phyloP scores from a whole-genome alignment of 2,888 invertebrate genomes.

The Eupithecia subfuscata region DNA sequence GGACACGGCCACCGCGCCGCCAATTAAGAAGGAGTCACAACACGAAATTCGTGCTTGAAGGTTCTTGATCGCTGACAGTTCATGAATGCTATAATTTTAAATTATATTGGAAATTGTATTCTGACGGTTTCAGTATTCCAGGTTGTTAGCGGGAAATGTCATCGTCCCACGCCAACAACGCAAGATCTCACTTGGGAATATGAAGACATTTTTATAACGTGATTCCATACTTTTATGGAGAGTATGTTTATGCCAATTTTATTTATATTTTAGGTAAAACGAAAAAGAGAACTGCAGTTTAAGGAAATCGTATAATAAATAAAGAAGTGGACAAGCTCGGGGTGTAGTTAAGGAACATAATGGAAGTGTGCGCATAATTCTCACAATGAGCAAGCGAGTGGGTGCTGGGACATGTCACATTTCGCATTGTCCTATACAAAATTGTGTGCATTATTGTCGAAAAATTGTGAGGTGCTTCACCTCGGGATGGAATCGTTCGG shows the following conservation, averaged over 20 bases:
- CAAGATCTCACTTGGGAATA: constrained; percentile 49
- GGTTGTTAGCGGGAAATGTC: constrained; percentile 55
- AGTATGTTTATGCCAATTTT: constrained; percentile 33
- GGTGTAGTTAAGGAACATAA: constrained; percentile 44
- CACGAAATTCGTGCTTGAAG: constrained; percentile 69
- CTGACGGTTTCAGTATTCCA: constrained; percentile 52
- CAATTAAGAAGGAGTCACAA: constrained; percentile 71
- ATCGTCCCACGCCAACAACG: constrained; percentile 58
- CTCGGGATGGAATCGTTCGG: constrained; percentile 56
- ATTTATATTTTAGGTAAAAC: constrained; percentile 39
- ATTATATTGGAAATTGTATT: constrained; percentile 64
- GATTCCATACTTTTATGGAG: constrained; percentile 29
- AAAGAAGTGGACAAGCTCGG: constrained; percentile 39
- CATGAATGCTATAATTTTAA: constrained; percentile 69
- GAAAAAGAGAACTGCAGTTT: constrained; percentile 38
- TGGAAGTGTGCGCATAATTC: constrained; percentile 47
- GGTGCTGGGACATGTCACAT: constrained; percentile 46
- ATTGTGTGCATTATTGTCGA: constrained; percentile 65
- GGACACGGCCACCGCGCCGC: constrained; percentile 60
- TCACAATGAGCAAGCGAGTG: constrained; percentile 44
- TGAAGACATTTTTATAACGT: constrained; percentile 47
- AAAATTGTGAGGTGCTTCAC: constrained; percentile 74
- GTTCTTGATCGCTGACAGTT: constrained; percentile 64
- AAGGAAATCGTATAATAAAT: constrained; percentile 43
- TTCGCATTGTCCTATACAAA: constrained; percentile 53